Conservation (phyloP, 1,140 invertebrate species). For the Spodoptera litura region DNA sequence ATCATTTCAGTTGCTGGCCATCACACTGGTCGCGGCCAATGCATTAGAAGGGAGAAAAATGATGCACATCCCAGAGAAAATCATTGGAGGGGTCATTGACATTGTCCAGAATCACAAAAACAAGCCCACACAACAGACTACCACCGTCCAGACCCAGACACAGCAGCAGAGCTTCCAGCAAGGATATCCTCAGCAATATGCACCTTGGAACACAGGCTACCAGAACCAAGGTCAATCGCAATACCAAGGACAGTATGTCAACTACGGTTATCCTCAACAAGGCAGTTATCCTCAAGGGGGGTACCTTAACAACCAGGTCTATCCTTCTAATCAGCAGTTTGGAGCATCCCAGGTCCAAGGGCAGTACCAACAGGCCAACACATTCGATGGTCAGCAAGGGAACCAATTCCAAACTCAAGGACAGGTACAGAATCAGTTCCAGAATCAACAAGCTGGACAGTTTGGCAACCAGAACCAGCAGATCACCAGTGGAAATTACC, state of each 20-base stretch:
- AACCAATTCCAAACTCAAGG: constrained; percentile 52
- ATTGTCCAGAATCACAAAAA: constrained; percentile 79
- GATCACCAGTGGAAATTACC: constrained; percentile 23
- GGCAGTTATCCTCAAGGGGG: constrained; percentile 33
- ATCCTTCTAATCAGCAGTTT: not conserved
- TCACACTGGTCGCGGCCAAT: constrained; percentile 48
- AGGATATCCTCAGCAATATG: constrained; percentile 63
- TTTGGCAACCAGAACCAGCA: constrained; percentile 35
- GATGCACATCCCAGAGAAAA: constrained; percentile 75
- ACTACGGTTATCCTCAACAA: constrained; percentile 47
- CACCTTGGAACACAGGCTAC: constrained; percentile 48
- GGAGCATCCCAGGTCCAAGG: constrained; percentile 49
- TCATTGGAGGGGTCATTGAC: constrained; percentile 78
- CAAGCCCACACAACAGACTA: constrained; percentile 61
- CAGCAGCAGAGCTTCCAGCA: constrained; percentile 57
- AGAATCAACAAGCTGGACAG: constrained; percentile 54
- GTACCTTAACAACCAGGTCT: constrained; percentile 11
- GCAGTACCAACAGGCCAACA: constrained; percentile 62
- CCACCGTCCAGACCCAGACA: constrained; percentile 50
- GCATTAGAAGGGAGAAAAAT: constrained; percentile 67
- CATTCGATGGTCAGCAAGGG: constrained; percentile 38
- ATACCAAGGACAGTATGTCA: constrained; percentile 58
- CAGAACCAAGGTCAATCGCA: constrained; percentile 58
- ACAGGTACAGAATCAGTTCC: constrained; percentile 41
- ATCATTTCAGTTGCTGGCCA: constrained; percentile 57